Evolutionary conservation across 1,140 invertebrate genomes (phyloP).

Genomic region (Zaprionus kolodkinae): DNA sequence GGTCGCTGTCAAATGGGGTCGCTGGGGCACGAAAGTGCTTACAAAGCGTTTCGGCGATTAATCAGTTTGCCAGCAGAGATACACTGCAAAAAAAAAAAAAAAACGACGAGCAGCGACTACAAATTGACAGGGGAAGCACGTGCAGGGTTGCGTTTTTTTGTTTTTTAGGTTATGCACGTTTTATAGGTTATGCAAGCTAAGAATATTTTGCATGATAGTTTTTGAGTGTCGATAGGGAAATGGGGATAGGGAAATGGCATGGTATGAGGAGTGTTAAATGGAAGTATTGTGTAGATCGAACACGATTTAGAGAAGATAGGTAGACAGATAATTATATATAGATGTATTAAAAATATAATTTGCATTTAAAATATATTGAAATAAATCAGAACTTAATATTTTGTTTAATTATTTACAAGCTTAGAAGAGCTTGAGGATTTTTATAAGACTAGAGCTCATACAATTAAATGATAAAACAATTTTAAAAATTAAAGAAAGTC

Average conservation of each 20-base stretch:
- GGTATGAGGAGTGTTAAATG: background rate
- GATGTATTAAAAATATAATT: no score
- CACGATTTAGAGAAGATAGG: background rate
- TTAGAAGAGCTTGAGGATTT: no score
- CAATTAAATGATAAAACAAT: no score
- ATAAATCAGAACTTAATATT: no score
- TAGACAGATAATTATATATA: no score
- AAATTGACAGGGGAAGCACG: background rate
- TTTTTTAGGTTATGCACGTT: background rate
- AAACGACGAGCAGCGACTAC: no score
- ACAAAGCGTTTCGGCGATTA: slow-evolving; percentile 80
- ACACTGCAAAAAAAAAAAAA: slow-evolving; percentile 11
- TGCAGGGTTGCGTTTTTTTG: background rate
- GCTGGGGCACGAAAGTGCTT: slow-evolving; percentile 67
- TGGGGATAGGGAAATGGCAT: no score
- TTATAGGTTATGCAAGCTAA: background rate
- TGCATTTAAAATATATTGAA: no score
- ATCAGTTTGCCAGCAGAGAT: slow-evolving; percentile 71
- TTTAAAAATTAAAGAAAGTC: no score
- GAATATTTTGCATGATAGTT: background rate
- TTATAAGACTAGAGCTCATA: no score
- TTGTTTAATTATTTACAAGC: no score
- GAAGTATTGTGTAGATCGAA: background rate
- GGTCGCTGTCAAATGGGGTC: slow-evolving; percentile 47
- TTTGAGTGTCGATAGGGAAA: no score